A percentile compares a stretch with the other conserved stretches of the same genome.
These are phyloP conservation scores for Phasia obesa DNA, from an alignment of 2,888 invertebrate genomes.

Conservation along the genomic window DNA sequence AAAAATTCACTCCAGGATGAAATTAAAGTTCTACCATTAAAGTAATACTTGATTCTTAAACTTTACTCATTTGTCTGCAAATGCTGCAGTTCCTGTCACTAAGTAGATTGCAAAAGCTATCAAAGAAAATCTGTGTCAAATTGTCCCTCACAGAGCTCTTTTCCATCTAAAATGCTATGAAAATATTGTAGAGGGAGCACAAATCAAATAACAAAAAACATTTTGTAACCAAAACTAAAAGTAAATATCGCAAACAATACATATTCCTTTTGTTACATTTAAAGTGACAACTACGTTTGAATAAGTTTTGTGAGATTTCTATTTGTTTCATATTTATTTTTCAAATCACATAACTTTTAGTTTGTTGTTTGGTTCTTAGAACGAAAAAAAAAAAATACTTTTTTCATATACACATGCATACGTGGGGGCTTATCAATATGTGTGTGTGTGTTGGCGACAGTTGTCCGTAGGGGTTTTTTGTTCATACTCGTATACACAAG, in stretches of 20 bases:
- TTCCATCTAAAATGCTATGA: not conserved
- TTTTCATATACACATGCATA: not conserved
- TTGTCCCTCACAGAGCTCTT: too few relatives aligned
- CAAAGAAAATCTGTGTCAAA: not conserved
- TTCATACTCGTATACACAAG: not conserved
- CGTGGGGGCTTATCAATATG: not conserved
- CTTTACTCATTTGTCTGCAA: slow-evolving; percentile 28
- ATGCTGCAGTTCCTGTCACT: slow-evolving; percentile 12
- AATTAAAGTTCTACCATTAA: not conserved
- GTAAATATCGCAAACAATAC: slow-evolving; percentile 51
- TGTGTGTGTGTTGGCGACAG: slow-evolving; percentile 55
- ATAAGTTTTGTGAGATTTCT: slow-evolving; percentile 32
- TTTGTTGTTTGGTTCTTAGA: slow-evolving; percentile 2
- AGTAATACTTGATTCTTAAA: not conserved
- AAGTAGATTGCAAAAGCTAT: not conserved
- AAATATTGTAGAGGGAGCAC: not conserved
- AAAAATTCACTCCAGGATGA: not conserved
- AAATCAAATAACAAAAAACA: slow-evolving; percentile 51
- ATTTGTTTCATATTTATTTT: slow-evolving; percentile 21
- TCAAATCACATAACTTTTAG: slow-evolving; percentile 14
- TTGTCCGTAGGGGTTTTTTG: slow-evolving; percentile 59
- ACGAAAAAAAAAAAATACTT: not conserved
- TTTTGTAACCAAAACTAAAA: slow-evolving; percentile 59
- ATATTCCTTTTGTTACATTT: slow-evolving; percentile 51
- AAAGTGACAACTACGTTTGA: slow-evolving; percentile 32